Evolutionary conservation across 1,140 invertebrate genomes (phyloP), one percentile per base, ranked within the genome.

Genomic region (Andrena cerasifolii): DNA sequence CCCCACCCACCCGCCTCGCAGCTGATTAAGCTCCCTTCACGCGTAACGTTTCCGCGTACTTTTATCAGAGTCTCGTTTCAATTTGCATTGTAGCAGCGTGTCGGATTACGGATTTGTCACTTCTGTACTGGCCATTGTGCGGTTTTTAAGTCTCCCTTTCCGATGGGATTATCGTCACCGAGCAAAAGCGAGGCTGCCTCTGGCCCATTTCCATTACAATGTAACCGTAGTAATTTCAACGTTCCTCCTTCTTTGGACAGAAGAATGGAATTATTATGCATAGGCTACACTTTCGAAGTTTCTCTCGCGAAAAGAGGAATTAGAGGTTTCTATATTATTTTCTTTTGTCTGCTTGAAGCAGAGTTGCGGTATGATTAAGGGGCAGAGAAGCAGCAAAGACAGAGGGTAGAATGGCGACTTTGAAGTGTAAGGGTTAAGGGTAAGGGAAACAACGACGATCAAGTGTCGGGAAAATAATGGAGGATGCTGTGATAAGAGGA

Each of bases 21-120:
- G 24, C 59, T 49, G 71, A 74, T 74, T 74, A 74, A 74, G 28
- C 54, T 61, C 56, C 67, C 36, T 70, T 70, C 67, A 54, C 67
- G 67, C 28, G 67, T 51, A 70, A 58, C 67, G 26, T 28, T 58
- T 70, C 67, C 53, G 36, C 36, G 26, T 70, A 36, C 67, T 70
- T 70, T 16, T 36, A 70, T 58, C 51, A 58, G 53, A 14, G 40
- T 70, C 67, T 24, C 26, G 24, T 70, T 58, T 70, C 67, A 40
- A 45, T 70, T 58, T 45, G 54, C 53, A 58, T 58, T 21, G 67
- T 58, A 45, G n/a, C 28, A 21, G 16, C 67, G 67, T 70, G 18
- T 58, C 67, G 51, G 36, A 31, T 70, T 70, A 70, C 67, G n/a
- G 67, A 70, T 58, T 70, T 58, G 67, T 70, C 67, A 24, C 67